Percentiles rank a stretch among this genome's conserved stretches.
Conservation (phyloP, 2,113 vertebrate genomes). For the Zosterops pallidus region DNA sequence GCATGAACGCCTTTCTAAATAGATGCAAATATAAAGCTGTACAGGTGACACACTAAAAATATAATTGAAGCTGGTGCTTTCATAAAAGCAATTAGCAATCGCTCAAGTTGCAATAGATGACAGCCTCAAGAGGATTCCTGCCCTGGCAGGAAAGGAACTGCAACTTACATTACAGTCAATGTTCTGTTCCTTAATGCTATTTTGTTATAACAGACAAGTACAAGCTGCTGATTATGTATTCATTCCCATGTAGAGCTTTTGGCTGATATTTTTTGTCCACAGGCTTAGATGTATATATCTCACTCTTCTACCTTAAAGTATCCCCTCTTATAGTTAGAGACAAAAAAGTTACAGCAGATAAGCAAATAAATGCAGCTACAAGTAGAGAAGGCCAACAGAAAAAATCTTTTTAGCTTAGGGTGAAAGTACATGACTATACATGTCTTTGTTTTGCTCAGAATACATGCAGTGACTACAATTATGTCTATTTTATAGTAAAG, state of each 20-base stretch:
- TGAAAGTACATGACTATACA: not conserved
- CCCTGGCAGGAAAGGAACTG: constrained; percentile 9
- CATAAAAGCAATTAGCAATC: constrained; percentile 44
- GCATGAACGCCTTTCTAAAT: not conserved
- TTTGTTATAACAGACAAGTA: constrained; percentile 4
- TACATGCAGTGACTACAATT: not conserved
- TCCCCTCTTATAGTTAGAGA: not conserved
- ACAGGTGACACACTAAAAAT: constrained; percentile 29
- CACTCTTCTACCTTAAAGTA: not conserved
- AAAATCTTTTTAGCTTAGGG: not conserved
- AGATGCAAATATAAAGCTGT: not conserved
- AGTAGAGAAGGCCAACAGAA: not conserved
- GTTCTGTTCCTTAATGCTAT: not conserved
- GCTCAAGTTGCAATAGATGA: constrained; percentile 32
- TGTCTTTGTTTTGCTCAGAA: not conserved
- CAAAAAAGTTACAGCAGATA: not conserved
- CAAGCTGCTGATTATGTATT: constrained; percentile 9
- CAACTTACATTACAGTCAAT: not conserved
- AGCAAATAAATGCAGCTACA: not conserved
- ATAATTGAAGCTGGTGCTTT: constrained; percentile 1
- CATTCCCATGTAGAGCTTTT: not conserved
- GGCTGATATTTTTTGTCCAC: constrained; percentile 13
- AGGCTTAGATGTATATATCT: not conserved
- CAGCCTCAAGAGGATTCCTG: constrained; percentile 6
- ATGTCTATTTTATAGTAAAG: not conserved